phyloP scores from a whole-genome alignment of 2,888 invertebrate genomes.

The Oscheius myriophilus region DNA sequence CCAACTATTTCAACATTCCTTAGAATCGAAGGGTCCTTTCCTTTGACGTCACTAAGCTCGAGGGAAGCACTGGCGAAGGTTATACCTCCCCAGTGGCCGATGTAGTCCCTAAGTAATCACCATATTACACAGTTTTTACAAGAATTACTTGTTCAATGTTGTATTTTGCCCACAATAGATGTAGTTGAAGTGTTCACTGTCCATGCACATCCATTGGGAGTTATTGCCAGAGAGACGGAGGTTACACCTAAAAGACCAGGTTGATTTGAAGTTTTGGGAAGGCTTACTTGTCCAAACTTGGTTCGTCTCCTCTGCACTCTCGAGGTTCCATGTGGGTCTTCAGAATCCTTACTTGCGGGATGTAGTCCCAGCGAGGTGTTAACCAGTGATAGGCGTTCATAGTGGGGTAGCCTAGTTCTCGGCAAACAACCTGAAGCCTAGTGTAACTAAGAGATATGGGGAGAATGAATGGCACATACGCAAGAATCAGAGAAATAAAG shows the following conservation, averaged over 20 bases:
- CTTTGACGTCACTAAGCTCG: constrained; percentile 75
- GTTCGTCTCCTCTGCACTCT: constrained; percentile 79
- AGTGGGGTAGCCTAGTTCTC: constrained; percentile 88
- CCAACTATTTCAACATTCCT: constrained; percentile 83
- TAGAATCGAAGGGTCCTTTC: constrained; percentile 81
- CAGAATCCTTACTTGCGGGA: constrained; percentile 86
- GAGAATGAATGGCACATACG: not conserved
- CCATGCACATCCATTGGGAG: constrained; percentile 79
- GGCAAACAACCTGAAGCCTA: constrained; percentile 80
- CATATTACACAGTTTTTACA: too few relatives aligned
- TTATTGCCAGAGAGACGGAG: constrained; percentile 61
- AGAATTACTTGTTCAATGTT: constrained; percentile 67
- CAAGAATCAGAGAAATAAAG: not conserved
- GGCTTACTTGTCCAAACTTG: constrained; percentile 70
- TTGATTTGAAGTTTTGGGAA: not conserved
- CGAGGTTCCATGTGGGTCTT: constrained; percentile 95
- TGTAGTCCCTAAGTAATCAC: constrained; percentile 74
- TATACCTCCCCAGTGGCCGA: constrained; percentile 94
- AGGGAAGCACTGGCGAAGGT: constrained; percentile 75
- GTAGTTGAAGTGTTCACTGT: constrained; percentile 87
- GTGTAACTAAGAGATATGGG: not conserved
- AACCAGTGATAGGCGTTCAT: constrained; percentile 88
- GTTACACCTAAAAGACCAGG: constrained; percentile 35
- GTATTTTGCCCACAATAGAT: constrained; percentile 82
- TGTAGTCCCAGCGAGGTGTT: constrained; percentile 86